Conservation (phyloP, 2,113 vertebrate genomes). For the Varanus komodoensis region DNA sequence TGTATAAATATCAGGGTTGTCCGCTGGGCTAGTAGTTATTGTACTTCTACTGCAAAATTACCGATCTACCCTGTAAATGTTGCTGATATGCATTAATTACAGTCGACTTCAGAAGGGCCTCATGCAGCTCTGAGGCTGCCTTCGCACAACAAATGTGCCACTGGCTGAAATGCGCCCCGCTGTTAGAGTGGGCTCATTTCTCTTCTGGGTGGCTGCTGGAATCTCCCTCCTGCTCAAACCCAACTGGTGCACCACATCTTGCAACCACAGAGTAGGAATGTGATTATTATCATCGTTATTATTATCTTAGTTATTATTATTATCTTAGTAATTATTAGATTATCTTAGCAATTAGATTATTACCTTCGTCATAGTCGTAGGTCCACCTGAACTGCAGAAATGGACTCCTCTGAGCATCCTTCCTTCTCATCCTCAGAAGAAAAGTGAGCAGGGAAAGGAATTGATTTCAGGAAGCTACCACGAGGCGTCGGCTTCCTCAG, state of each 20-base stretch:
- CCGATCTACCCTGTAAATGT: slow-evolving; percentile 46
- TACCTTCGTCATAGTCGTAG: no score
- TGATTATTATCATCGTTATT: no score
- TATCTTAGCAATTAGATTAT: no score
- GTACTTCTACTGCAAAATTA: slow-evolving; percentile 29
- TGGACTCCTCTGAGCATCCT: no score
- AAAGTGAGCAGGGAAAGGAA: no score
- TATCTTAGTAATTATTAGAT: no score
- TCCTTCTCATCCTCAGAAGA: no score
- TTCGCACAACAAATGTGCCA: not conserved
- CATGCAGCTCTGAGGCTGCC: not conserved
- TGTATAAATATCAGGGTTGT: slow-evolving; percentile 62
- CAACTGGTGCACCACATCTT: not conserved
- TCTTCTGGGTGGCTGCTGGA: not conserved
- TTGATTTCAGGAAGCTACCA: no score
- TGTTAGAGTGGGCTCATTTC: not conserved
- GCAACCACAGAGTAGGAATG: not conserved
- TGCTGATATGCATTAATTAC: slow-evolving; percentile 37
- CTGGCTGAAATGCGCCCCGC: no score
- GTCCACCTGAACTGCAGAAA: no score
- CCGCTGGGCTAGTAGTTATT: slow-evolving; percentile 51
- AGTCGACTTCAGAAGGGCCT: slow-evolving; percentile 23
- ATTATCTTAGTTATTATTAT: no score
- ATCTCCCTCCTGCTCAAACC: not conserved
- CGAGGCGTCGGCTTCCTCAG: no score